These are phyloP conservation scores for Andrena hattorfiana DNA, from an alignment of 2,888 invertebrate genomes.

Conservation along the genomic window DNA sequence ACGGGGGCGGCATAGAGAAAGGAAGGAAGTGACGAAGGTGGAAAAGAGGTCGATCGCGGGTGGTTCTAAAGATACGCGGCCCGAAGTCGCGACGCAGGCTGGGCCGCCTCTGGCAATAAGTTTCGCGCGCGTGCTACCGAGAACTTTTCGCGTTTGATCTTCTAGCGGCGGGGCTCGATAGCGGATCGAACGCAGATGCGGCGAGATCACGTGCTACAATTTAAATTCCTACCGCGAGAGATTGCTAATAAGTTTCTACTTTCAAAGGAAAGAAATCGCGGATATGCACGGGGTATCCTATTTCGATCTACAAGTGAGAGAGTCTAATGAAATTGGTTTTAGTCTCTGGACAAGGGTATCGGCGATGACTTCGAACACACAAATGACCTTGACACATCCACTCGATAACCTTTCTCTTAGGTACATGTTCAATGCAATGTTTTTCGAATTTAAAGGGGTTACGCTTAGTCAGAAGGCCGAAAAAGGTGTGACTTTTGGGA, in stretches of 20 bases:
- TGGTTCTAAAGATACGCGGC: constrained; percentile 73
- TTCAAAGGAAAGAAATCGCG: background rate
- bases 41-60: constrained; percentile 72
- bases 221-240: background rate
- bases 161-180: background rate
- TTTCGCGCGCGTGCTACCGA: background rate
- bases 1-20: constrained; percentile 8
- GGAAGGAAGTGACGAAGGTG: constrained; percentile 28
- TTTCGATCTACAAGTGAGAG: background rate
- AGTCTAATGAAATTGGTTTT: background rate
- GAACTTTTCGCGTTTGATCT: constrained; percentile 25
- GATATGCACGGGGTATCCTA: background rate
- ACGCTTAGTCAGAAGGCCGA: no score
- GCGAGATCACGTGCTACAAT: background rate
- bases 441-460: no score
- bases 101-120: constrained; percentile 18
- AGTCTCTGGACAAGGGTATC: no score
- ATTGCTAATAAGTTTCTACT: background rate
- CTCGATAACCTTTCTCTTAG: no score
- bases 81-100: constrained; percentile 44
- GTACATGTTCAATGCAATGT: no score
- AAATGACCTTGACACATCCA: no score
- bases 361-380: no score
- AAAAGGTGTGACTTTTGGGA: no score
- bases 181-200: background rate